Evolutionary conservation across 2,888 invertebrate genomes (phyloP), one percentile per base, ranked within the genome.

Genomic region (Vanessa cardui): DNA sequence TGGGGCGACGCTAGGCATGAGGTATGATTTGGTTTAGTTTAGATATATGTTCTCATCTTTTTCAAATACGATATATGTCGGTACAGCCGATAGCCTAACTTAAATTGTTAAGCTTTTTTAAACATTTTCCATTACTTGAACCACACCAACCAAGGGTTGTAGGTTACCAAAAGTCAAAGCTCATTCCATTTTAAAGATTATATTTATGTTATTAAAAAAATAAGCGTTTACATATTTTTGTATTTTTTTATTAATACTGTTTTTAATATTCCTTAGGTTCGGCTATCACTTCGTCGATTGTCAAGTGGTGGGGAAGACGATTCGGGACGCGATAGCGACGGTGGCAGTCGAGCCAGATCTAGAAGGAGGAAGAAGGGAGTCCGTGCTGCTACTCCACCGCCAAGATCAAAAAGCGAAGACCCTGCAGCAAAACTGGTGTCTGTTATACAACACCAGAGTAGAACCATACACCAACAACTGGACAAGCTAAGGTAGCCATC

Each of bases 1-100:
- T 97, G 97, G 97, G 97, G 96, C 21, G 92, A 92, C 58, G 92
- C 92, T 0, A 82, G 92, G 66, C 92, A 92, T 64, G 92, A 92
- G 89, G 92, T 91, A 26, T 62, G 72, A 46, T 20, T 26, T n/a
- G 12, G 39, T 39, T 39, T 9, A 3, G 5, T 3, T 16, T n/a
- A 2, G 2, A 33, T 33, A 33, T 33, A 15, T 15, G 9, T 18
- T 21, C 44, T 4, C 7, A 56, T 26, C 26, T 8, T 3, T 1
- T 39, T 9, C 1, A 39, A 12, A 12, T 39, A 39, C 12, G 12
- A 39, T 39, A 12, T 39, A 12, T 26, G 26, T 26, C 26, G 26
- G 26, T 26, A 26, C 26, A 26, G 5, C 26, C 4, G 26, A 26
- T 5, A 26, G 26, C 39, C 39, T 12, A 12, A 39, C 12, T 39